Percentiles rank a stretch among this genome's conserved stretches.
These are phyloP conservation scores for Felis catus DNA, from an alignment of 2,113 vertebrate species.

Conservation along the genomic window F.catus_Fca126_mat1.0 CM031415.1:130293501-130294000, in stretches of 20 bases:
- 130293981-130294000: neutral
- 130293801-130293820: neutral
- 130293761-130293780: neutral
- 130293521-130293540: neutral
- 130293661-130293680: neutral
- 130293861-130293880: neutral
- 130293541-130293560: neutral
- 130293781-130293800: neutral
- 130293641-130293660: neutral
- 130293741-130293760: neutral
- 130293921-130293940: neutral
- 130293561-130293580: neutral
- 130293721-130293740: neutral
- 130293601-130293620: neutral
- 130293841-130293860: neutral
- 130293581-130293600: neutral
- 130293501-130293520: neutral
- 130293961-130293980: neutral
- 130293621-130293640: neutral
- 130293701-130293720: neutral
- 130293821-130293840: neutral
- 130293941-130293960: neutral
- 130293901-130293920: neutral
- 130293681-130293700: neutral
- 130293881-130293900: neutral